Percentiles rank a stretch among this genome's conserved stretches.
phyloP scores from a whole-genome alignment of 2,797 vertebrate genomes.

The Chiloscyllium punctatum region DNA sequence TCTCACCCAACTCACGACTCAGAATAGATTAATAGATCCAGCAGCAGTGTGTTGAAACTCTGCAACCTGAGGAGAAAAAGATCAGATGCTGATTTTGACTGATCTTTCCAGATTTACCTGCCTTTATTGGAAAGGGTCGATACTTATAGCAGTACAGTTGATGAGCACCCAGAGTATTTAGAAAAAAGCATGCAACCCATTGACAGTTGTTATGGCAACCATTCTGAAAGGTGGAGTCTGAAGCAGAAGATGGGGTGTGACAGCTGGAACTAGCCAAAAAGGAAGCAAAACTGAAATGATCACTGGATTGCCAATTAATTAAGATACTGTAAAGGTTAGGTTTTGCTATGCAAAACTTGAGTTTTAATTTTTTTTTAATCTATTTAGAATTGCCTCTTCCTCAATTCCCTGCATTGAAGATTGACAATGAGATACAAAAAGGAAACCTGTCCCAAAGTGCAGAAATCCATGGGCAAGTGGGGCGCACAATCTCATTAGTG shows the following conservation, averaged over 20 bases:
- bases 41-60: background rate
- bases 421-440: slow-evolving; percentile 66
- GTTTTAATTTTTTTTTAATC: slow-evolving; percentile 47
- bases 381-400: slow-evolving; percentile 79
- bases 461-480: slow-evolving; percentile 60
- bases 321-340: background rate
- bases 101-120: background rate
- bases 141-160: background rate
- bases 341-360: slow-evolving; percentile 44
- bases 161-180: background rate
- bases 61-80: background rate
- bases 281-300: background rate
- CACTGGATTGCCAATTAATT: background rate
- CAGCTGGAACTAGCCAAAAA: background rate
- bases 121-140: background rate
- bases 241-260: too few species aligned
- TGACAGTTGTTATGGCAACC: background rate
- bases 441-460: slow-evolving; percentile 47
- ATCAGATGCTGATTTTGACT: background rate
- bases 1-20: background rate
- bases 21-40: background rate
- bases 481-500: slow-evolving; percentile 61
- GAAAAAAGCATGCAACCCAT: background rate
- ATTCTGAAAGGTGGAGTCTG: background rate
- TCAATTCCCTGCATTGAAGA: slow-evolving; percentile 73